A percentile compares a stretch with the other conserved stretches of the same genome.
Evolutionary conservation across 2,113 vertebrate genomes (phyloP).

Genomic region (Puma concolor): DNA sequence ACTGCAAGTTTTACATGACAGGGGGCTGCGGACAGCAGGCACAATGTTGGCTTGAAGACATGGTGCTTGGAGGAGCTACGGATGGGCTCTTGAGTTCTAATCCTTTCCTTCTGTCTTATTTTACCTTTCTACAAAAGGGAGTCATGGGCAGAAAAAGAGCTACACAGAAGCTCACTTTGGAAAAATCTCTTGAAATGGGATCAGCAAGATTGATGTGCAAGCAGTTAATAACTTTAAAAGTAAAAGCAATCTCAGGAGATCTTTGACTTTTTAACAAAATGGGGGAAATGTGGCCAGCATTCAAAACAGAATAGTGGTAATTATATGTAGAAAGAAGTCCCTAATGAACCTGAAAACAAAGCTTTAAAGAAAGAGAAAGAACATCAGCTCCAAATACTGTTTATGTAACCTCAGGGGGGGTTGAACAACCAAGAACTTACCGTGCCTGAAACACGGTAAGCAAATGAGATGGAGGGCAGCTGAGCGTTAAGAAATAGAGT

Average conservation of each 20-base stretch:
- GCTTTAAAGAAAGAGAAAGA: constrained; percentile 53
- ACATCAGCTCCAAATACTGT: constrained; percentile 68
- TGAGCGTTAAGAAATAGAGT: constrained; percentile 29
- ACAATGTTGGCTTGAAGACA: neutral
- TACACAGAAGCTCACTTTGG: neutral
- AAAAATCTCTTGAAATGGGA: constrained; percentile 53
- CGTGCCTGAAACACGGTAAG: neutral
- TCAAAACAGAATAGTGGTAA: constrained; percentile 47
- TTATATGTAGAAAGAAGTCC: constrained; percentile 60
- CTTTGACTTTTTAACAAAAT: constrained; percentile 45
- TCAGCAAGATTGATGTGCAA: constrained; percentile 40
- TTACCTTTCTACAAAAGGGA: neutral
- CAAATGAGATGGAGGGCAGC: neutral
- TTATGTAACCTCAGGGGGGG: constrained; percentile 71
- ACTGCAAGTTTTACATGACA: neutral
- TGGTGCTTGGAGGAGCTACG: neutral
- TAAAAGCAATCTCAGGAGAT: constrained; percentile 44
- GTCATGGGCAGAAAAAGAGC: neutral
- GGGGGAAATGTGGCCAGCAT: constrained; percentile 37
- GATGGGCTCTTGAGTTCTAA: no score
- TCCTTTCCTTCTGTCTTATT: neutral
- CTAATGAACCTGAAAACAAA: constrained; percentile 71
- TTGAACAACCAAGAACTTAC: constrained; percentile 55
- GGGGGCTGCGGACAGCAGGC: rapidly evolving
- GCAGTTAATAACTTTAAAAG: constrained; percentile 29